Conservation (phyloP, 2,888 invertebrate genomes). For the Dascillus cervinus region DNA sequence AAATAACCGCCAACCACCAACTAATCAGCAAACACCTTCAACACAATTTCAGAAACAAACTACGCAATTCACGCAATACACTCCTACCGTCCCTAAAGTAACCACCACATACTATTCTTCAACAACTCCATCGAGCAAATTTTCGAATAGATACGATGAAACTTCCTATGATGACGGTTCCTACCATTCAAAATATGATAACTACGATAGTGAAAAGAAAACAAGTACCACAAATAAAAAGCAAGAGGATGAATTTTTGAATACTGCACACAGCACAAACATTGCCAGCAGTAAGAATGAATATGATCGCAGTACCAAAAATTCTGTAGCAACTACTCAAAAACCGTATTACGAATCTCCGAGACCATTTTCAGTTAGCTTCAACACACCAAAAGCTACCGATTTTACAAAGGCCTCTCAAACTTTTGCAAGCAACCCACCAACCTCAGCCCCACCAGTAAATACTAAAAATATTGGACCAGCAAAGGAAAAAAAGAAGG, state of each 20-base stretch:
- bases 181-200: conserved; percentile 37
- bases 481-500: conserved; percentile 39
- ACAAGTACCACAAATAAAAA: conserved; percentile 24
- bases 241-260: conserved; percentile 56
- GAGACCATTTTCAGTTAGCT: conserved; percentile 35
- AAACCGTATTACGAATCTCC: too few relatives aligned
- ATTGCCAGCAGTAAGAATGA: conserved; percentile 67
- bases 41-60: conserved; percentile 10
- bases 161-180: conserved; percentile 42
- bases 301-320: conserved; percentile 42
- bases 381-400: conserved; percentile 27
- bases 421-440: conserved; percentile 6
- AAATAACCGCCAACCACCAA: conserved; percentile 7
- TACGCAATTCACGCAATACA: conserved; percentile 37
- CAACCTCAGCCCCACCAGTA: conserved; percentile 32
- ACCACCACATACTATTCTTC: conserved; percentile 26
- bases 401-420: conserved; percentile 15
- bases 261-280: conserved; percentile 70
- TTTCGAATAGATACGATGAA: conserved; percentile 39
- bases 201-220: conserved; percentile 25
- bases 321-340: conserved; percentile 27
- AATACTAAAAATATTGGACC: conserved; percentile 22
- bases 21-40: conserved; percentile 11
- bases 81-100: conserved; percentile 41
- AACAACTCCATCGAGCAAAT: conserved; percentile 23